Evolutionary conservation across 1,140 invertebrate genomes (phyloP), one percentile per base, ranked within the genome.

Genomic region (Heliconius melpomene): DNA sequence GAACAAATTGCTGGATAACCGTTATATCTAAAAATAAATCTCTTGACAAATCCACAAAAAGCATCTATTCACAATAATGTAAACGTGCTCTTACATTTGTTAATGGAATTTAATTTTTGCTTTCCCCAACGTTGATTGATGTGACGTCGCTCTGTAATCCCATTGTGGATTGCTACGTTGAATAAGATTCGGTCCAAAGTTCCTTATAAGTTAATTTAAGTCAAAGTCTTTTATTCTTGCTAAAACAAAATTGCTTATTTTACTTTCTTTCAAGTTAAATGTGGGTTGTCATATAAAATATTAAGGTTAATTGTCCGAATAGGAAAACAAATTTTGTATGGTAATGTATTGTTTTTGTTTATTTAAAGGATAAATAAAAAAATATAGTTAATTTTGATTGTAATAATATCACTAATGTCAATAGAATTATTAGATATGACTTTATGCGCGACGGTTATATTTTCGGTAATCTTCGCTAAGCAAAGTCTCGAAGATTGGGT

Each of bases 51-150:
- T 23, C 70, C 70, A 72, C 16, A 72, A n/a, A 32, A 32, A 20
- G 16, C 36, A n/a, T 40, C 79, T 60, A 26, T 57, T 32, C 38
- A 50, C 23, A 7, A 13, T 18, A 77, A 60, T 79, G 77, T 82
- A 79, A 79, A 79, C 72, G 81, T 50, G 46, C 40, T 74, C 36
- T 75, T 29, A 78, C 75, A 79, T 84, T 82, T 75, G 74, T 77
- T 82, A 82, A 84, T 84, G 77, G 77, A 84, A 79, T 83, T 83
- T 79, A 81, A 83, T 81, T 83, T 83, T 84, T 79, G 74, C 81
- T 77, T 75, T 81, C 52, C 57, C 81, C 78, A 82, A 79, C 70
- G 74, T 80, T 82, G 83, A 84, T 84, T 81, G 79, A 83, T 81
- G 79, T 78, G 77, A 82, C 75, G 74, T 76, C 80, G 70, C 77